These are phyloP conservation scores for Mimachlamys varia DNA, from an alignment of 2,888 invertebrate species.

Conservation along the genomic window DNA sequence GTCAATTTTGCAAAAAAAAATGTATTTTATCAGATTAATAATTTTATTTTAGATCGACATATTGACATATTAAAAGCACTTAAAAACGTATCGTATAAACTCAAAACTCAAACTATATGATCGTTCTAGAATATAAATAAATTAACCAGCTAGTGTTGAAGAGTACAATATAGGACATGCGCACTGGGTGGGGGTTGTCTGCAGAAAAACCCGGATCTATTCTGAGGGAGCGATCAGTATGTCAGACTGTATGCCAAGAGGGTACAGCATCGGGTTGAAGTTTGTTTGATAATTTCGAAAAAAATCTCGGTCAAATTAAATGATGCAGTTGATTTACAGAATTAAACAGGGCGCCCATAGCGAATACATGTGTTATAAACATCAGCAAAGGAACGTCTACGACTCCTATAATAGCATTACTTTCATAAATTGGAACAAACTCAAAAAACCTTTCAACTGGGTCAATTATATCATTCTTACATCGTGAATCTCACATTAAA, in stretches of 20 bases:
- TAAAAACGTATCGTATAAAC: too few species aligned
- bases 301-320: neutral
- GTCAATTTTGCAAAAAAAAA: too few species aligned
- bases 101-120: too few species aligned
- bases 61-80: too few species aligned
- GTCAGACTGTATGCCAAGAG: neutral
- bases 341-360: neutral
- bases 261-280: neutral
- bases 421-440: slow-evolving; percentile 6
- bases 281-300: neutral
- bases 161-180: too few species aligned
- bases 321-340: neutral
- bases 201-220: too few species aligned
- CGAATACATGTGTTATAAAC: neutral
- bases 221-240: neutral
- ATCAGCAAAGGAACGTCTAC: neutral
- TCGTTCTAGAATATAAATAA: too few species aligned
- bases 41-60: too few species aligned
- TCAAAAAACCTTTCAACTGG: neutral
- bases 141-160: too few species aligned
- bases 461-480: neutral
- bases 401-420: neutral
- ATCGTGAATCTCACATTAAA: neutral
- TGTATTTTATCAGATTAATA: too few species aligned
- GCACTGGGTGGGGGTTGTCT: too few species aligned